phyloP scores from a whole-genome alignment of 2,888 invertebrate species.

The Phyllotreta cruciferae region DNA sequence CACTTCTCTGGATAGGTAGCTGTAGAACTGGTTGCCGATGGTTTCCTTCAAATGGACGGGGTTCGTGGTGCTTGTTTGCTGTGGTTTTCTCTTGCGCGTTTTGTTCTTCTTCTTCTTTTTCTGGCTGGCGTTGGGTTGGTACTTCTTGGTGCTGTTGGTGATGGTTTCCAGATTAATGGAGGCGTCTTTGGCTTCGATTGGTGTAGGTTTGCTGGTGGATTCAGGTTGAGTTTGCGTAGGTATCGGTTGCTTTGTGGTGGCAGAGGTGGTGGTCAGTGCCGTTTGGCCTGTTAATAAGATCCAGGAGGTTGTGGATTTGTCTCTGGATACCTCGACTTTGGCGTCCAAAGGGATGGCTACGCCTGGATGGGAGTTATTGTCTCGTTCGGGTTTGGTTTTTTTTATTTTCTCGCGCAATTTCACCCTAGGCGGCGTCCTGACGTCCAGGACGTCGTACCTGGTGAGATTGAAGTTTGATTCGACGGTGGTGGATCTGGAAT shows the following conservation, averaged over 20 bases:
- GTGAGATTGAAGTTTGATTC: too few relatives aligned
- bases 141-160: slow-evolving; percentile 39
- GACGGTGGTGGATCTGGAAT: slow-evolving; percentile 54
- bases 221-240: not conserved
- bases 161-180: slow-evolving; percentile 50
- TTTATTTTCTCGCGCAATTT: slow-evolving; percentile 62
- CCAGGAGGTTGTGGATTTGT: not conserved
- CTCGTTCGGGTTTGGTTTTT: slow-evolving; percentile 35
- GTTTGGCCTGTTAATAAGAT: not conserved
- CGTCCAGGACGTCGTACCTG: slow-evolving; percentile 62
- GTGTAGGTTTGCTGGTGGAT: slow-evolving; percentile 33
- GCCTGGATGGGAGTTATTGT: slow-evolving; percentile 68
- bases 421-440: slow-evolving; percentile 69
- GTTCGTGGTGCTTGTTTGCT: slow-evolving; percentile 59
- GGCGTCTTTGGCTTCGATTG: slow-evolving; percentile 56
- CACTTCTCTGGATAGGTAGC: slow-evolving; percentile 78
- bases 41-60: slow-evolving; percentile 60
- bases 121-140: slow-evolving; percentile 52
- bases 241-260: not conserved
- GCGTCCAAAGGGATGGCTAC: slow-evolving; percentile 60
- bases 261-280: too few relatives aligned
- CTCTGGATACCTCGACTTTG: slow-evolving; percentile 42
- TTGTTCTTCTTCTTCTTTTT: slow-evolving; percentile 68
- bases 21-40: slow-evolving; percentile 76
- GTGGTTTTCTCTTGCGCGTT: slow-evolving; percentile 67